phyloP scores from a whole-genome alignment of 2,888 invertebrate genomes.

The Anodontia alba region DNA sequence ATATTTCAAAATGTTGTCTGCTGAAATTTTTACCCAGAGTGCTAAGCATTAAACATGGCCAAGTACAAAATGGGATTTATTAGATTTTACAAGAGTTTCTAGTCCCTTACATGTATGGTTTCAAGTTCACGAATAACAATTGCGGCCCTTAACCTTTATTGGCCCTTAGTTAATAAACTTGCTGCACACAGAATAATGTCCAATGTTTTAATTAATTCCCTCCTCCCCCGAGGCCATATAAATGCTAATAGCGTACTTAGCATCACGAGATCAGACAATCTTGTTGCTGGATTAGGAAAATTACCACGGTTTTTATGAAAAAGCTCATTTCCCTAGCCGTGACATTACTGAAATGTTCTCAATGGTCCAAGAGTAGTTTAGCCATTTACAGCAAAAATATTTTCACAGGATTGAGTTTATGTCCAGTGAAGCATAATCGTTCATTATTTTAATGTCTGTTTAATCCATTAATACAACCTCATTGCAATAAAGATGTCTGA shows the following conservation, averaged over 20 bases:
- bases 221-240: conserved; percentile 33
- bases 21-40: too few species aligned
- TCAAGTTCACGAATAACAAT: conserved; percentile 3
- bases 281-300: conserved; percentile 25
- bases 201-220: conserved; percentile 39
- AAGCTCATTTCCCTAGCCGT: conserved; percentile 16
- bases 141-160: neutral
- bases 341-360: neutral
- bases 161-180: conserved; percentile 6
- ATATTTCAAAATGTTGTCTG: too few species aligned
- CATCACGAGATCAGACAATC: conserved; percentile 5
- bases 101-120: neutral
- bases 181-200: conserved; percentile 1
- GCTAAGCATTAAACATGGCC: neutral
- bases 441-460: conserved; percentile 5
- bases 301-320: conserved; percentile 5
- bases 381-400: neutral
- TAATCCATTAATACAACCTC: conserved; percentile 4
- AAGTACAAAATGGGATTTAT: neutral
- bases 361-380: neutral
- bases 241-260: conserved; percentile 32
- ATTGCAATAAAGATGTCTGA: neutral
- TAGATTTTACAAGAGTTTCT: neutral
- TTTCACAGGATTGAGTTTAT: conserved; percentile 14
- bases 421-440: neutral